phyloP scores from a whole-genome alignment of 2,113 vertebrate genomes.

The Cathartes aura region DNA sequence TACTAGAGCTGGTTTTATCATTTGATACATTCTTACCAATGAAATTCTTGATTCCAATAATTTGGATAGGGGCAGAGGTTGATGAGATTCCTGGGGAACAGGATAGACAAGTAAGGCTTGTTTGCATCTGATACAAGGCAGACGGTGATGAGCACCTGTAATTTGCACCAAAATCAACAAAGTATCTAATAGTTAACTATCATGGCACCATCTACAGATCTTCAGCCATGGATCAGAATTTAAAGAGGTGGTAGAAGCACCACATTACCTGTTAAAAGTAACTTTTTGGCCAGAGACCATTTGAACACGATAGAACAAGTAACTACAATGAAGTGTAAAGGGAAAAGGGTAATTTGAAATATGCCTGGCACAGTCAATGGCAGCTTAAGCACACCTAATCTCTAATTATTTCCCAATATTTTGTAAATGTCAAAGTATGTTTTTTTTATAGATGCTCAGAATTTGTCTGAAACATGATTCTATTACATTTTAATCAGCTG shows the following conservation, averaged over 20 bases:
- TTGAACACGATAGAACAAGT: background rate
- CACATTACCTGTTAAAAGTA: background rate
- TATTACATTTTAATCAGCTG: background rate
- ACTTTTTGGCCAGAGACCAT: background rate
- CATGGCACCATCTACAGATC: background rate
- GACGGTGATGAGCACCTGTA: background rate
- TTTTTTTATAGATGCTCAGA: background rate
- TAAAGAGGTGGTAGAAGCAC: background rate
- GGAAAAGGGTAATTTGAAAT: background rate
- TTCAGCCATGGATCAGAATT: background rate
- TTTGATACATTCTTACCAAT: background rate
- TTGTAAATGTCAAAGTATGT: background rate
- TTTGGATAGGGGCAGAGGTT: background rate
- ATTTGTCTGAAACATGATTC: background rate
- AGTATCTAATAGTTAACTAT: background rate
- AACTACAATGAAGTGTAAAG: background rate
- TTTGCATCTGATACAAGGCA: background rate
- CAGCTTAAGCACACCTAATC: background rate
- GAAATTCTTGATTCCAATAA: background rate
- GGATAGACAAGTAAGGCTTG: background rate
- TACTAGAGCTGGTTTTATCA: background rate
- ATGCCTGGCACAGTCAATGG: background rate
- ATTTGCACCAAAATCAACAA: background rate
- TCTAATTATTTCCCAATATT: background rate
- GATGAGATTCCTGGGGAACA: background rate